Evolutionary conservation across 2,113 vertebrate genomes (phyloP), one percentile per base, ranked within the genome.

Genomic region (Nothobranchius furzeri): DNA sequence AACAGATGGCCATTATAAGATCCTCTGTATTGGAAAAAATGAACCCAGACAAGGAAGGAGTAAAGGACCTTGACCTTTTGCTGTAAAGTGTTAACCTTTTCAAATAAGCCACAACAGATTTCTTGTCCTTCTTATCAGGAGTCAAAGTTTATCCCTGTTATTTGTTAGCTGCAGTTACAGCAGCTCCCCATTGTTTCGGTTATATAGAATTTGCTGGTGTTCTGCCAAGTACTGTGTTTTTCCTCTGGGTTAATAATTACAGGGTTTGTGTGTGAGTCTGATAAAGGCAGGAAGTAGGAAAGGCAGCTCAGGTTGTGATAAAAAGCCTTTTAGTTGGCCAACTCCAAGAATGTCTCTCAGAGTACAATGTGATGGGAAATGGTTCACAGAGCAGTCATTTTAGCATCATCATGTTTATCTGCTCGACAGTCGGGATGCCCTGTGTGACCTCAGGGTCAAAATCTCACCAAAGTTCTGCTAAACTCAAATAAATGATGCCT

Each of bases 271-370:
- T 74, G 62, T 42, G 67, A 15, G 53, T 65, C 66, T 88, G 92
- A 92, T 92, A 93, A 93, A 89, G 80, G 69, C 68, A 89, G 88
- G 85, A 92, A 85, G 79, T 74, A 78, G 81, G 81, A 83, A 81
- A 80, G 78, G 76, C 80, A 74, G 69, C 75, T 65, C 11, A n/a
- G 69, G 61, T 66, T 60, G 71, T 83, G 83, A 88, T 90, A 84
- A 82, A 55, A 75, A 50, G 70, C 75, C 76, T 82, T 59, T 85
- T 64, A 68, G 66, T 64, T 54, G 71, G 77, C 76, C 42, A 15
- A 37, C 60, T 76, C 52, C 17, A 84, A 69, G 36, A 83, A 73
- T 54, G 68, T 12, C 24, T 15, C 9, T 53, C 50, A 2, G 25
- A 77, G 50, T 25, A 78, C 60, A 78, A 64, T 59, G 35, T 17